phyloP scores from a whole-genome alignment of 2,888 invertebrate species.

The Allygus modestus region DNA sequence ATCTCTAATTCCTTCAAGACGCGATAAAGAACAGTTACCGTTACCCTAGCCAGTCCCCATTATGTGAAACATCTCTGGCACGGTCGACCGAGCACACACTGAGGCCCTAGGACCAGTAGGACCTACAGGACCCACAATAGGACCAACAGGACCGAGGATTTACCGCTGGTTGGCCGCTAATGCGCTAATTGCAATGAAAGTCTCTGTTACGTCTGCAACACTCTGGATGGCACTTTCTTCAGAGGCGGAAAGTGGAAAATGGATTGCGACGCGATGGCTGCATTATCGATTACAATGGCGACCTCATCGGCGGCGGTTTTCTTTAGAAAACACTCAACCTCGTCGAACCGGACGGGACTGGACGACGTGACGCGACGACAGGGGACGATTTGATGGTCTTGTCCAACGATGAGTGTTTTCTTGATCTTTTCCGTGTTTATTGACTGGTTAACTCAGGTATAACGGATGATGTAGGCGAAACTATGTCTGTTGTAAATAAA shows the following conservation, averaged over 20 bases:
- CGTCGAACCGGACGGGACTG: neutral
- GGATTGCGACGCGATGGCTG: conserved; percentile 6
- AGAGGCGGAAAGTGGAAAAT: conserved; percentile 38
- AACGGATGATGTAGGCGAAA: too few species aligned
- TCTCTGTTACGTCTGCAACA: conserved; percentile 34
- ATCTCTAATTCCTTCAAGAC: too few species aligned
- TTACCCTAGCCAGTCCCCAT: neutral
- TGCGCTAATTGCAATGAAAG: conserved; percentile 40
- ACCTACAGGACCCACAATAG: neutral
- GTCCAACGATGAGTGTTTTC: too few species aligned
- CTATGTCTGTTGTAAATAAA: neutral
- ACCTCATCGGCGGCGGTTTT: conserved; percentile 27
- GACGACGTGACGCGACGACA: too few species aligned
- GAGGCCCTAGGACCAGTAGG: neutral
- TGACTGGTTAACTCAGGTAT: too few species aligned
- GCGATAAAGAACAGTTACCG: too few species aligned
- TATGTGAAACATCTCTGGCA: neutral
- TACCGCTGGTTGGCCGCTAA: conserved; percentile 45
- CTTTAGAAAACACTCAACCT: conserved; percentile 44
- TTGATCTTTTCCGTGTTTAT: too few species aligned
- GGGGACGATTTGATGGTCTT: too few species aligned
- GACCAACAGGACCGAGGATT: conserved; percentile 17
- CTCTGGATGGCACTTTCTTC: conserved; percentile 36
- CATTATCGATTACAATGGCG: conserved; percentile 33
- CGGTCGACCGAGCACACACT: neutral